phyloP scores from a whole-genome alignment of 2,888 invertebrate species.

The Anticlea derivata region DNA sequence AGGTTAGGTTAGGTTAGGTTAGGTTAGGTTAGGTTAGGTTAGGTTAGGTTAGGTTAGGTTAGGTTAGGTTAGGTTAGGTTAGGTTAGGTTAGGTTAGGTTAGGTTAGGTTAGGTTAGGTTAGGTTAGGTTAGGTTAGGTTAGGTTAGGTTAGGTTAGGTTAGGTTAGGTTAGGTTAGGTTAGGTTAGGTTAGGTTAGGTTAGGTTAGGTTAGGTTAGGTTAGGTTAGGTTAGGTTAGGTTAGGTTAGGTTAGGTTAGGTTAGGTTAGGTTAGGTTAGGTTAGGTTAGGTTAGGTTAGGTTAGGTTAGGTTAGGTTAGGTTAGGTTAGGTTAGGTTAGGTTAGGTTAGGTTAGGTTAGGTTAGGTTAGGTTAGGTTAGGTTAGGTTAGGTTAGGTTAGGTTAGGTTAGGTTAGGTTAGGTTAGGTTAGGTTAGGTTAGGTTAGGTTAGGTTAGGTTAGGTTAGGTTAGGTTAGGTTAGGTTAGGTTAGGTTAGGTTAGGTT shows the following conservation, averaged over 20 bases:
- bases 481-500: constrained; percentile 27
- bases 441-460: constrained; percentile 20
- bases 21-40: constrained; percentile 33
- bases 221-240: constrained; percentile 22
- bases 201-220: constrained; percentile 12
- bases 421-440: constrained; percentile 39
- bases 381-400: constrained; percentile 41
- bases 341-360: constrained; percentile 39
- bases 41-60: constrained; percentile 37
- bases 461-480: constrained; percentile 23
- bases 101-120: constrained; percentile 32
- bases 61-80: constrained; percentile 38
- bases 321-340: constrained; percentile 31
- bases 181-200: constrained; percentile 11
- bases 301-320: constrained; percentile 33
- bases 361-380: constrained; percentile 42
- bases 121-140: constrained; percentile 29
- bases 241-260: constrained; percentile 24
- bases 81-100: constrained; percentile 33
- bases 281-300: constrained; percentile 30
- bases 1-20: constrained; percentile 28
- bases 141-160: constrained; percentile 22
- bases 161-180: constrained; percentile 20
- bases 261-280: constrained; percentile 20
- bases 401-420: constrained; percentile 41